A percentile compares a stretch with the other conserved stretches of the same genome.
Evolutionary conservation across 1,140 invertebrate species (phyloP).

Genomic region (Adoxophyes honmai): DNA sequence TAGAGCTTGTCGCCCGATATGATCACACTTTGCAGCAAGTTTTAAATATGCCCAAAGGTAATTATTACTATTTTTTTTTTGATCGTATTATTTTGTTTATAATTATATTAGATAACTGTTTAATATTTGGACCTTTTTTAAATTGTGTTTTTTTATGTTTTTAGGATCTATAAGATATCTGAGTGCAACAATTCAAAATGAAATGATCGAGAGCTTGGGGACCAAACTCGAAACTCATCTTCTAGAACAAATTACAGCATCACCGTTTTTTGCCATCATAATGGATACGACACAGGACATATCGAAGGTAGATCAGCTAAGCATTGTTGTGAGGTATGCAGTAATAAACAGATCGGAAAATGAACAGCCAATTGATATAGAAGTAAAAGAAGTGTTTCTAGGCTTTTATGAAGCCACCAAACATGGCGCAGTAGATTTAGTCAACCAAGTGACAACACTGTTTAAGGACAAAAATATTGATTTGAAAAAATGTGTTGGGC

Average conservation of each 20-base stretch:
- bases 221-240: slow-evolving; percentile 24
- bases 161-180: neutral
- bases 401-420: slow-evolving; percentile 4
- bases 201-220: slow-evolving; percentile 35
- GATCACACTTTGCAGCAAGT: neutral
- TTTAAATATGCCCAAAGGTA: neutral
- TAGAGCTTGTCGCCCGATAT: neutral
- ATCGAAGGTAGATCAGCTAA: slow-evolving; percentile 18
- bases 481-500: slow-evolving; percentile 23
- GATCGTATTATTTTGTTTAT: neutral
- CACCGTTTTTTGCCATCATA: slow-evolving; percentile 36
- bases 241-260: slow-evolving; percentile 30
- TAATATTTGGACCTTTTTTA: neutral
- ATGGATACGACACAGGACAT: slow-evolving; percentile 43
- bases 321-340: slow-evolving; percentile 20
- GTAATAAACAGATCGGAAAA: slow-evolving; percentile 22
- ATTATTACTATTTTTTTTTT: neutral
- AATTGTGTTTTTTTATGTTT: neutral
- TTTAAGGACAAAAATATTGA: slow-evolving; percentile 15
- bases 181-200: slow-evolving; percentile 14
- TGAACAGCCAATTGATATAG: slow-evolving; percentile 20
- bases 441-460: too few species aligned
- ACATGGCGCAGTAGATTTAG: slow-evolving; percentile 17
- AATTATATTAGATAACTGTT: neutral
- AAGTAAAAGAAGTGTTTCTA: slow-evolving; percentile 17